These are phyloP conservation scores for Pristionchus entomophagus DNA, from an alignment of 2,888 invertebrate species.

Conservation along the genomic window DNA sequence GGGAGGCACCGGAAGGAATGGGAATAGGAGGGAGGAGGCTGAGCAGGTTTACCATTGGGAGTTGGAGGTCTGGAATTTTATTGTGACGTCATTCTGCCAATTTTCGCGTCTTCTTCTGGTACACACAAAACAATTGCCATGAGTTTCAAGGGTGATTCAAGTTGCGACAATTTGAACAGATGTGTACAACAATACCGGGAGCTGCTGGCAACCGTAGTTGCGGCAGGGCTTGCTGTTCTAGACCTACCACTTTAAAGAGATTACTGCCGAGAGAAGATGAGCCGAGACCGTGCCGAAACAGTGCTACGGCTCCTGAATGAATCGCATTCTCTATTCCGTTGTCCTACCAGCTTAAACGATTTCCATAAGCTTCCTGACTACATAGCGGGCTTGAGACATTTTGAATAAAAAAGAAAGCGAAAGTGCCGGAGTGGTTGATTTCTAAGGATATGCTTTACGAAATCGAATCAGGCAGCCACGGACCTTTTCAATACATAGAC, in stretches of 20 bases:
- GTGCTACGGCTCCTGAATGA: neutral
- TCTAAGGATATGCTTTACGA: no score
- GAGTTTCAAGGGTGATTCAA: neutral
- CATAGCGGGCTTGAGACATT: no score
- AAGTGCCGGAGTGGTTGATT: no score
- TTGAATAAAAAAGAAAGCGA: no score
- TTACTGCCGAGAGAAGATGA: neutral
- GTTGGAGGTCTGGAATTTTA: neutral
- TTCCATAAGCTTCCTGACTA: no score
- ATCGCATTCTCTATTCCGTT: no score
- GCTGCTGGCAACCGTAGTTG: neutral
- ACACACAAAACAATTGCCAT: no score
- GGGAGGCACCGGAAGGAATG: constrained; percentile 12
- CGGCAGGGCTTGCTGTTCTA: neutral
- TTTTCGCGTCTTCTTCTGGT: no score
- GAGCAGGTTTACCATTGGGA: constrained; percentile 17
- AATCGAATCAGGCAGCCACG: no score
- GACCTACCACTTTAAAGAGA: neutral
- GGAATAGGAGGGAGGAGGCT: constrained; percentile 7
- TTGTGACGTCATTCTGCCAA: neutral
- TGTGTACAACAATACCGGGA: neutral
- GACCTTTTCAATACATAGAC: no score
- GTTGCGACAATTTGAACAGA: neutral
- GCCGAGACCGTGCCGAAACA: neutral
- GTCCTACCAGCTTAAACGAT: no score